These are phyloP conservation scores for Callipepla californica DNA, from an alignment of 2,113 vertebrate species.

Conservation along the genomic window DNA sequence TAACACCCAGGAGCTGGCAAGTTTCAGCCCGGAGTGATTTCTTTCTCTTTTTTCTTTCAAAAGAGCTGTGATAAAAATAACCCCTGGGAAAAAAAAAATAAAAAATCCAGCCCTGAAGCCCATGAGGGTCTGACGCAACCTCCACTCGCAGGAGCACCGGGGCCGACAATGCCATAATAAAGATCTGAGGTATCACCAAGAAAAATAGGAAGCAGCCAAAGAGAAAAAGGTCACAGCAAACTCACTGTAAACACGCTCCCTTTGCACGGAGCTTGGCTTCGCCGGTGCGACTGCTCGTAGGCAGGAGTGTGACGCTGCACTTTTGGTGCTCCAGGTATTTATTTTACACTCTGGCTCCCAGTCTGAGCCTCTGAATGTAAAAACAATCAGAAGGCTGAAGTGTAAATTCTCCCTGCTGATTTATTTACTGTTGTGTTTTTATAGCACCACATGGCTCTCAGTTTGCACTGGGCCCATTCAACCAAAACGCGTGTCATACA, in stretches of 20 bases:
- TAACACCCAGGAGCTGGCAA: conserved; percentile 40
- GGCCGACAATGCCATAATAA: not conserved
- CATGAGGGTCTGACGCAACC: conserved; percentile 26
- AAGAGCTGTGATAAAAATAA: conserved; percentile 60
- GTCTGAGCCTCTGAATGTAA: conserved; percentile 76
- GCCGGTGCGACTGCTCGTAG: conserved; percentile 8
- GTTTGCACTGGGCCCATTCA: conserved; percentile 86
- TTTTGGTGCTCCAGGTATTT: conserved; percentile 74
- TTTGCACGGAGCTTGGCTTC: not conserved
- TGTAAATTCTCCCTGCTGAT: conserved; percentile 86
- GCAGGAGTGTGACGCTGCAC: conserved; percentile 57
- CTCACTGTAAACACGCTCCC: conserved; percentile 32
- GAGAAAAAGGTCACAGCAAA: not conserved
- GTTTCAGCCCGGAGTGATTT: not conserved
- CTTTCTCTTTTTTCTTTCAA: not conserved
- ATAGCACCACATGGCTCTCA: conserved; percentile 86
- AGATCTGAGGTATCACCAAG: conserved; percentile 64
- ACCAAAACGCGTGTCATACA: conserved; percentile 90
- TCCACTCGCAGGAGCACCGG: not conserved
- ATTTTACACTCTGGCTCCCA: conserved; percentile 76
- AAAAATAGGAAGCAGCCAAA: conserved; percentile 54
- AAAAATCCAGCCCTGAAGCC: not conserved
- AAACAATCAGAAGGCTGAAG: conserved; percentile 80
- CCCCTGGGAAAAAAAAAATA: not conserved
- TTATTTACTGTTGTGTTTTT: conserved; percentile 92